Conservation (phyloP, 2,113 vertebrate species). For the Carettochelys insculpta region DNA sequence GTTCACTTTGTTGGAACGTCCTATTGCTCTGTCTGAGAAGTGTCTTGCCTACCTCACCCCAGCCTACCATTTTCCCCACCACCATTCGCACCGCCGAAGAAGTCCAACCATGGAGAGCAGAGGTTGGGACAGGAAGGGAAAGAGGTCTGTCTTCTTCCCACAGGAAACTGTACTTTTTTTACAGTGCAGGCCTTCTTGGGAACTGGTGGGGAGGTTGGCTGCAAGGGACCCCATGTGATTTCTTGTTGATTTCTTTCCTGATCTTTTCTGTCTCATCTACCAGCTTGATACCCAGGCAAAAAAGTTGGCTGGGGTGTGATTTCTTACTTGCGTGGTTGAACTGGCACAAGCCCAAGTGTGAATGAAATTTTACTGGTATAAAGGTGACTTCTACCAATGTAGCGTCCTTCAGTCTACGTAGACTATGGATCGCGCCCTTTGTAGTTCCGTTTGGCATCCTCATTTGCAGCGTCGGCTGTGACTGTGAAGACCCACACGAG, state of each 20-base stretch:
- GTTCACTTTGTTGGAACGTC: accelerated
- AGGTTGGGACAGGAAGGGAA: background rate
- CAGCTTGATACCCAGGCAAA: constrained; percentile 30
- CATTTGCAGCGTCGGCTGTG: no score
- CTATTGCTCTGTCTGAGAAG: background rate
- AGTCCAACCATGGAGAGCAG: accelerated
- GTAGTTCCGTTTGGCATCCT: no score
- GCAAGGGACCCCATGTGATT: background rate
- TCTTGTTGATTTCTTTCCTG: constrained; percentile 31
- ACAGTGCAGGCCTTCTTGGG: background rate
- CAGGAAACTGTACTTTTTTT: background rate
- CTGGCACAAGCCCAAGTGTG: background rate
- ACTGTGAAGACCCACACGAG: no score
- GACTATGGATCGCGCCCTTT: no score
- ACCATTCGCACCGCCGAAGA: background rate
- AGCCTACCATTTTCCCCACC: background rate
- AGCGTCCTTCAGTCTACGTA: no score
- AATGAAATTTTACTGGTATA: constrained; percentile 22
- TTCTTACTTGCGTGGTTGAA: background rate
- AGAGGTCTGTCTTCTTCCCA: no score
- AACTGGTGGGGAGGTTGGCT: background rate
- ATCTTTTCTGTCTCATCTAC: constrained; percentile 19
- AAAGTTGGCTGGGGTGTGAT: background rate
- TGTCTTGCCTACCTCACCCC: background rate
- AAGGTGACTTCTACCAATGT: background rate